Evolutionary conservation across 1,140 invertebrate species (phyloP).

Genomic region (Papilio polyxenes): DNA sequence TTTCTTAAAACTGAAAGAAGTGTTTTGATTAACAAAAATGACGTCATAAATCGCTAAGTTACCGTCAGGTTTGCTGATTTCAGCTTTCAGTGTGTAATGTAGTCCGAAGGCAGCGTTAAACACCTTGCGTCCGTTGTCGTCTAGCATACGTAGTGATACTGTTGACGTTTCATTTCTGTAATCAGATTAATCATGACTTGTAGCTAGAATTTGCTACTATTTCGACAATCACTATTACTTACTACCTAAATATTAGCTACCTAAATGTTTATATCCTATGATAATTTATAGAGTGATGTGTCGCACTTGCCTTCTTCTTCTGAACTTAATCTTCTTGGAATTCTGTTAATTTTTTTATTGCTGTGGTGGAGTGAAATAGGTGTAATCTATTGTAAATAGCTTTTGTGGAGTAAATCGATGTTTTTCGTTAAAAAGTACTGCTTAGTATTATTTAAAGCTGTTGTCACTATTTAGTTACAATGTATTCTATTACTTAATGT

Average conservation of each 20-base stretch:
- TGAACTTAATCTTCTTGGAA: too few relatives aligned
- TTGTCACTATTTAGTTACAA: not conserved
- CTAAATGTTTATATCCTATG: too few relatives aligned
- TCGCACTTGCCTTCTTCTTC: too few relatives aligned
- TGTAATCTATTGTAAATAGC: too few relatives aligned
- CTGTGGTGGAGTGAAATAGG: too few relatives aligned
- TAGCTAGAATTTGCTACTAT: not conserved
- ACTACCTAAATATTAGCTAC: too few relatives aligned
- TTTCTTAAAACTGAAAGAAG: not conserved
- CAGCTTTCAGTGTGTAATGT: conserved; percentile 87
- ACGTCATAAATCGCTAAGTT: conserved; percentile 45
- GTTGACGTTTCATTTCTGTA: conserved; percentile 89
- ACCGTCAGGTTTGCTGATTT: conserved; percentile 84
- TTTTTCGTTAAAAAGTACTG: not conserved
- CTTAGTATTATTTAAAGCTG: not conserved
- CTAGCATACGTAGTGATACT: conserved; percentile 87
- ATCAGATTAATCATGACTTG: conserved; percentile 44
- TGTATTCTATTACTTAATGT: not conserved
- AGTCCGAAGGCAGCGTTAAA: conserved; percentile 88
- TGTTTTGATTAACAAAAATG: not conserved
- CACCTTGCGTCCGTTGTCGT: conserved; percentile 83
- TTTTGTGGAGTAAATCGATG: too few relatives aligned
- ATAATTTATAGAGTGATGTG: too few relatives aligned
- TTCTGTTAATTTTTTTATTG: too few relatives aligned
- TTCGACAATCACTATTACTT: not conserved